A percentile compares a stretch with the other conserved stretches of the same genome.
These are phyloP conservation scores for Acleris sparsana DNA, from an alignment of 2,888 invertebrate genomes.

Conservation along the genomic window DNA sequence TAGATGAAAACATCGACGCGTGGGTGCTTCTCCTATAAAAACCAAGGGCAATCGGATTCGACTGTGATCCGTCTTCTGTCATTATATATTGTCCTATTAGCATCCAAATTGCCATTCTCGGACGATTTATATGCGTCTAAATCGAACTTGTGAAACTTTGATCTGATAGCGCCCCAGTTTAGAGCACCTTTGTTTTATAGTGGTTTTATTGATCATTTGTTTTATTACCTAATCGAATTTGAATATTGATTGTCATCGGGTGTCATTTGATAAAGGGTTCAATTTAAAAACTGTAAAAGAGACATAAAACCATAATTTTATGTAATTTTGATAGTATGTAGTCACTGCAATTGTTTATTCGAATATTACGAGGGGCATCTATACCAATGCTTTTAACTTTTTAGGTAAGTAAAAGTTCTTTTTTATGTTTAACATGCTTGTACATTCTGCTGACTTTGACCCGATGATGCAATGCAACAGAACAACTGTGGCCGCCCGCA, in stretches of 20 bases:
- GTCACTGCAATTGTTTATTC: background rate
- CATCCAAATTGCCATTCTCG: slow-evolving; percentile 46
- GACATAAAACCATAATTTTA: slow-evolving; percentile 15
- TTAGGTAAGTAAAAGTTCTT: no score
- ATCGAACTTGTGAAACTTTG: slow-evolving; percentile 35
- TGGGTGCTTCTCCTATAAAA: slow-evolving; percentile 70
- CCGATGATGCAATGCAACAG: no score
- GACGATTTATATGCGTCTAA: slow-evolving; percentile 39
- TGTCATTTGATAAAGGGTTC: slow-evolving; percentile 15
- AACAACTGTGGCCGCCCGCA: no score
- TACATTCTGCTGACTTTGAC: no score
- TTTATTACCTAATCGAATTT: slow-evolving; percentile 27
- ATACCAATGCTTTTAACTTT: no score
- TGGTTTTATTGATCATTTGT: slow-evolving; percentile 26
- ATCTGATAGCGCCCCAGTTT: slow-evolving; percentile 36
- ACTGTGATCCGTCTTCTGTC: slow-evolving; percentile 47
- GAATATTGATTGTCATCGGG: slow-evolving; percentile 15
- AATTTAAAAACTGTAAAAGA: slow-evolving; percentile 18
- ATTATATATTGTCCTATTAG: slow-evolving; percentile 59
- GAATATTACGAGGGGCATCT: no score
- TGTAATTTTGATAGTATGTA: background rate
- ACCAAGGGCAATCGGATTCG: slow-evolving; percentile 60
- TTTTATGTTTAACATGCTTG: no score
- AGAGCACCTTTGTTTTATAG: slow-evolving; percentile 34
- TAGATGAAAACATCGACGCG: slow-evolving; percentile 57